phyloP scores from a whole-genome alignment of 2,888 invertebrate genomes.

The Oegoconia quadripuncta region DNA sequence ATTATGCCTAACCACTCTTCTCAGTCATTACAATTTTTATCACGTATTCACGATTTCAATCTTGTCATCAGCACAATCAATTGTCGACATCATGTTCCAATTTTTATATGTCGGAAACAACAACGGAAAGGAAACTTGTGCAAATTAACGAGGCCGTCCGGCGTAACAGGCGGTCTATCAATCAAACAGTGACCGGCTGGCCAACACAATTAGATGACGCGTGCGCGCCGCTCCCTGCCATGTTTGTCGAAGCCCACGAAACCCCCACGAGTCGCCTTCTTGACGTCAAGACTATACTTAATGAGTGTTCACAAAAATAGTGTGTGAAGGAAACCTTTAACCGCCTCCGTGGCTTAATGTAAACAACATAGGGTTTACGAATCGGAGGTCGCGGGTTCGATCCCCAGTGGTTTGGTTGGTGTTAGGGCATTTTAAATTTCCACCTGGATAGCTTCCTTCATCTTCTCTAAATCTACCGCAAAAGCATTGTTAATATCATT shows the following conservation, averaged over 20 bases:
- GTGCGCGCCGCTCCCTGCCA: slow-evolving; percentile 39
- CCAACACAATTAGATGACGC: slow-evolving; percentile 57
- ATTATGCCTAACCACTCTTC: no score
- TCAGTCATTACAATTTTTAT: no score
- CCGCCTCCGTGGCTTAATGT: background rate
- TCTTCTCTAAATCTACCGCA: no score
- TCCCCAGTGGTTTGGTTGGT: no score
- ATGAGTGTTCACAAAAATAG: slow-evolving; percentile 39
- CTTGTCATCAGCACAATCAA: no score
- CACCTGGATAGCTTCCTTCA: no score
- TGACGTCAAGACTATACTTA: slow-evolving; percentile 51
- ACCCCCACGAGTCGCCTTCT: slow-evolving; percentile 26
- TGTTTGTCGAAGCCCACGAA: slow-evolving; percentile 36
- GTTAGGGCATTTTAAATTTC: no score
- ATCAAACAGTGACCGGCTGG: slow-evolving; percentile 49
- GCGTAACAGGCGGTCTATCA: slow-evolving; percentile 68
- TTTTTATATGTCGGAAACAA: slow-evolving; percentile 38
- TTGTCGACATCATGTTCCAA: slow-evolving; percentile 17
- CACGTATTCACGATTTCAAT: no score
- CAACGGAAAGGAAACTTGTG: slow-evolving; percentile 45
- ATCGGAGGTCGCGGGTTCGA: background rate
- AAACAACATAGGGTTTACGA: background rate
- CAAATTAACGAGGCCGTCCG: slow-evolving; percentile 58
- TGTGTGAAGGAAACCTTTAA: slow-evolving; percentile 31
- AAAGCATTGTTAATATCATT: no score